Evolutionary conservation across 1,140 invertebrate species (phyloP), one percentile per base, ranked within the genome.

Genomic region (Cydia fagiglandana): DNA sequence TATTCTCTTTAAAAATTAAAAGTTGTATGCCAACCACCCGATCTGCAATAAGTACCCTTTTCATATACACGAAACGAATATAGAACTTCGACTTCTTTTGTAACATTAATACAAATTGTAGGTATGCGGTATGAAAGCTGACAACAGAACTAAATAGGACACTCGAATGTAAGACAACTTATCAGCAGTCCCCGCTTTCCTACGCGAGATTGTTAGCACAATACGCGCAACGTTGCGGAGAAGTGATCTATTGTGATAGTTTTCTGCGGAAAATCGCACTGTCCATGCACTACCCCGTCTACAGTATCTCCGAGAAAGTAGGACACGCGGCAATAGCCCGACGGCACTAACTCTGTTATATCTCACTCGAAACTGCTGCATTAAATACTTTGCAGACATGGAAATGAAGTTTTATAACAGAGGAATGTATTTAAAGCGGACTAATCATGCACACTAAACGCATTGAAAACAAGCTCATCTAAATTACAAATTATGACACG

Each of bases 221-320:
- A 70, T 70, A 41, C 66, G 30, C 34, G 66, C 30, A 17, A 70
- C 66, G 64, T 68, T 17, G 66, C 64, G n/a, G 66, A 41, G 66
- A 70, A 70, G 66, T 70, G 66, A 41, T 70, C 66, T 70, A 70
- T 70, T 70, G 66, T 70, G 30, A 70, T 70, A 70, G 66, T 70
- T 70, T 70, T 70, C 66, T 70, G 66, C 38, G 66, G 66, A 70
- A 70, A 70, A 70, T 70, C 66, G 66, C 66, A 34, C n/a, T 38
- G 66, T 41, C 66, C 30, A 34, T 38, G 66, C 66, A 70, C 66
- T 70, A 70, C 66, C 66, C 66, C 66, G 38, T 24, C 66, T 45
- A 70, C 34, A 70, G 66, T 68, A 68, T 70, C 66, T 70, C n/a
- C 17, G 66, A 70, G 66, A 70, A 70, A 70, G 66, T 70, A 17